Conservation (phyloP, 2,888 invertebrate genomes). For the Antitype chi region DNA sequence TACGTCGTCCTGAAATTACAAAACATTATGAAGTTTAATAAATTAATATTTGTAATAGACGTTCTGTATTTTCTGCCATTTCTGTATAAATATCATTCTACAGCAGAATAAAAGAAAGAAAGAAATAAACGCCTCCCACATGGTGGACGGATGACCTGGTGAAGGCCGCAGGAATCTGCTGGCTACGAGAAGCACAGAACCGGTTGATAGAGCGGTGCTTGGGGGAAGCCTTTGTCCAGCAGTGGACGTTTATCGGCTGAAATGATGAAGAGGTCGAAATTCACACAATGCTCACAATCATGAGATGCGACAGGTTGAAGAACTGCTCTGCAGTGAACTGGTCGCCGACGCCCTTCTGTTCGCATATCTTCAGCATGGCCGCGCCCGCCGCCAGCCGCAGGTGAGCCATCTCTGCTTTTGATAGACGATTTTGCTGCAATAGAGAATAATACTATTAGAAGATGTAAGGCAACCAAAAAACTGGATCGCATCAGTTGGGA, state of each 20-base stretch:
- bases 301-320: conserved; percentile 97
- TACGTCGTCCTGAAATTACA: conserved; percentile 92
- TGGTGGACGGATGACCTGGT: too few relatives aligned
- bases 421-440: conserved; percentile 93
- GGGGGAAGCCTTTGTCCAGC: too few relatives aligned
- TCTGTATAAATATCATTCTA: too few relatives aligned
- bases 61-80: too few relatives aligned
- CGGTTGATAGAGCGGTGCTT: too few relatives aligned
- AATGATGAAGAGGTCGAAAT: neutral
- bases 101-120: too few relatives aligned
- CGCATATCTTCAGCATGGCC: conserved; percentile 99
- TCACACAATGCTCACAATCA: conserved; percentile 92
- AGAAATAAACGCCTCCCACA: too few relatives aligned
- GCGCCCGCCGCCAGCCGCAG: conserved; percentile 97
- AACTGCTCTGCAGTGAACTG: conserved; percentile 98
- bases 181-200: too few relatives aligned
- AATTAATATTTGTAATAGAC: neutral
- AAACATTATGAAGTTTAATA: neutral
- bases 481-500: too few relatives aligned
- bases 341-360: conserved; percentile 98
- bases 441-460: neutral
- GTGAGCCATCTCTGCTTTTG: conserved; percentile 98
- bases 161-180: too few relatives aligned
- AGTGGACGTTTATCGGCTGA: too few relatives aligned
- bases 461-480: neutral